Base-by-base conservation (phyloP, 2,113 vertebrate genomes). In the Alligator sinensis region DNA sequence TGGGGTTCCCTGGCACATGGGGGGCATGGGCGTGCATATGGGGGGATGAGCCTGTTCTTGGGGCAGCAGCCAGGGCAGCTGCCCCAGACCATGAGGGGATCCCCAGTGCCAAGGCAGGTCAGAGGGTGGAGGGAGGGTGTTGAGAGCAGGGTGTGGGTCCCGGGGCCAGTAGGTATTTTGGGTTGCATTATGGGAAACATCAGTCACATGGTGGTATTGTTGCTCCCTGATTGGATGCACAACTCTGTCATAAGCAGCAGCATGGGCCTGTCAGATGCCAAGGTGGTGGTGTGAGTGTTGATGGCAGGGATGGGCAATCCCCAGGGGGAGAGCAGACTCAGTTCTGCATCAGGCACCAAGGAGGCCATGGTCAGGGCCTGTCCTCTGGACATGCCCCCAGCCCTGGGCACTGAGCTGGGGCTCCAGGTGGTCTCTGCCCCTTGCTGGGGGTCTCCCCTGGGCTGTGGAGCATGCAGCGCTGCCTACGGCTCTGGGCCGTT, bases 381-480 rank as follows among this genome's bases (percentile, higher is more conserved):
- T 5, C 34, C 30, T 38, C 68, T 24, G 68, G 18, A 70, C 19
- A 34, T 11, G 10, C 68, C 19, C 30, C 12, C n/a, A 6, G 11
- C 30, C 68, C 38, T 72, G 30, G 68, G 30, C 30, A 38, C 38
- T 22, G 38, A 72, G 5, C 12, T n/a, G 12, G 19, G 11, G 68
- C 13, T 22, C 6, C 68, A 38, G 68, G 22, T 2, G 19, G 19
- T 38, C 30, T 34, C 38, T 38, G 30, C n/a, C 34, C 21, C 58
- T 9, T 60, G 58, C 22, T 5, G 6, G 6, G 4, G 25, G 19
- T 27, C 10, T 25, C 1, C 0, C 57, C 15, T 11, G 55, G 19
- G 1, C 13, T 5, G 21, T 38, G 68, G 6, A 27, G 70, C 38
- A 21, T 0, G 0, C 12, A 4, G 3, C n/a, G 87, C 68, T 61